Evolutionary conservation across 2,888 invertebrate species (phyloP).

Genomic region (Eristalinus aeneus): DNA sequence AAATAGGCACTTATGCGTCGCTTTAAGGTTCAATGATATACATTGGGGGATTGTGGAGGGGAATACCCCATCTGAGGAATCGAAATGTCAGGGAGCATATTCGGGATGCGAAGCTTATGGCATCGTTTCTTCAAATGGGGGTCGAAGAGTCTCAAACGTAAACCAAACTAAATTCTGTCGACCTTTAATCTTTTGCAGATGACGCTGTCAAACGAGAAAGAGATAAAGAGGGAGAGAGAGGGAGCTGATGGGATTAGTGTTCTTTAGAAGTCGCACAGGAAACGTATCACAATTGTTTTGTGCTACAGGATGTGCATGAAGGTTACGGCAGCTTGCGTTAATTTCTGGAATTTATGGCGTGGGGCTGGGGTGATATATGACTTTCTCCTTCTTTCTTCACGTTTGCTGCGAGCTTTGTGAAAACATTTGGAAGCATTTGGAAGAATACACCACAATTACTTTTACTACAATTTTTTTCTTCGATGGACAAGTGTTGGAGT

Average conservation of each 20-base stretch:
- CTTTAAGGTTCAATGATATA: neutral
- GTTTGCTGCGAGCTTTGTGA: too few relatives aligned
- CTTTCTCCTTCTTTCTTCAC: too few relatives aligned
- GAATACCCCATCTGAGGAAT: neutral
- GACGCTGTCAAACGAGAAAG: neutral
- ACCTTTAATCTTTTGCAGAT: neutral
- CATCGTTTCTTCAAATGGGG: neutral
- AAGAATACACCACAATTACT: too few relatives aligned
- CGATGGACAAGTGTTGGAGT: too few relatives aligned
- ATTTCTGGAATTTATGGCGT: too few relatives aligned
- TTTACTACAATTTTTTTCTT: too few relatives aligned
- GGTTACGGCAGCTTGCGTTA: too few relatives aligned
- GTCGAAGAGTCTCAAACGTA: neutral
- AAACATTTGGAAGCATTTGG: too few relatives aligned
- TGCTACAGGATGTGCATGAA: too few relatives aligned
- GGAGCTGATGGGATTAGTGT: neutral
- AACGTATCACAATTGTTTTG: too few relatives aligned
- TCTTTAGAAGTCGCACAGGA: neutral
- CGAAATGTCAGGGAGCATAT: neutral
- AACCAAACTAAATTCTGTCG: neutral
- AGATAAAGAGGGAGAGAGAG: too few relatives aligned
- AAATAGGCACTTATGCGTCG: neutral
- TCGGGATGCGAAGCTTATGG: neutral
- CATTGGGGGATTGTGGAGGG: neutral
- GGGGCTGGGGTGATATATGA: too few relatives aligned